Conservation (phyloP, 92 coral and sea anemone genomes). For the Hydrozoanthus gracilis region DNA sequence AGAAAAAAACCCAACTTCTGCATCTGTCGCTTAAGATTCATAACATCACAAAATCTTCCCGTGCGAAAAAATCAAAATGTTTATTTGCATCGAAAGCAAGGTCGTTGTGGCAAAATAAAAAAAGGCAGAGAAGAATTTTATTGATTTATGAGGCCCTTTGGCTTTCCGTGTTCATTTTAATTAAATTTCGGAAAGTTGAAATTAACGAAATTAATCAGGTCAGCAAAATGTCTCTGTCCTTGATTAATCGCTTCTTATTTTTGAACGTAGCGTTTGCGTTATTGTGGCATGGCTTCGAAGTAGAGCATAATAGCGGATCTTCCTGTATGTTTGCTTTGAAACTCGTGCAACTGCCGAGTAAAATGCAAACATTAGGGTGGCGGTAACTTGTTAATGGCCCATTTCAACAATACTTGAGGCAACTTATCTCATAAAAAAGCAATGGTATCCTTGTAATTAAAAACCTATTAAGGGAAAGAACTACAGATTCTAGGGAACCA, state of each 20-base stretch:
- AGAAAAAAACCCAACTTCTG: slow-evolving; percentile 19
- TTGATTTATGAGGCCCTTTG: slow-evolving; percentile 32
- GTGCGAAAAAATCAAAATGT: slow-evolving; percentile 42
- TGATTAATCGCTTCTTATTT: slow-evolving; percentile 45
- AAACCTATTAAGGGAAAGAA: slow-evolving; percentile 43
- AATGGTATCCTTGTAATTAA: slow-evolving; percentile 46
- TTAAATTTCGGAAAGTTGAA: slow-evolving; percentile 43
- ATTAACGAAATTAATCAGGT: slow-evolving; percentile 49
- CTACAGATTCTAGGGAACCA: slow-evolving; percentile 28
- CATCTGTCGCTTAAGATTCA: slow-evolving; percentile 37
- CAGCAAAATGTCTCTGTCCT: slow-evolving; percentile 46
- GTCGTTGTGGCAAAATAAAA: slow-evolving; percentile 40
- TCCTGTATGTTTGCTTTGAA: slow-evolving; percentile 36
- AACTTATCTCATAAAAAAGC: slow-evolving; percentile 42
- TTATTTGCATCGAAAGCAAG: slow-evolving; percentile 35
- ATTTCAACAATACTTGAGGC: slow-evolving; percentile 49
- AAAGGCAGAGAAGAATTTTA: background rate
- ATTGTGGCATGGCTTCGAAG: slow-evolving; percentile 28
- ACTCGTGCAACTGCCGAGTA: slow-evolving; percentile 34
- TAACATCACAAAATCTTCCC: slow-evolving; percentile 43
- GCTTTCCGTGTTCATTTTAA: slow-evolving; percentile 42
- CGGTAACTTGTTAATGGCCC: slow-evolving; percentile 43
- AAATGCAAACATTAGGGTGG: slow-evolving; percentile 46
- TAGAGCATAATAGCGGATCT: slow-evolving; percentile 45
- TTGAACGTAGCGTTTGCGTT: slow-evolving; percentile 34